Base-by-base conservation (phyloP, 2,797 vertebrate genomes). In the Hybognathus amarus region DNA sequence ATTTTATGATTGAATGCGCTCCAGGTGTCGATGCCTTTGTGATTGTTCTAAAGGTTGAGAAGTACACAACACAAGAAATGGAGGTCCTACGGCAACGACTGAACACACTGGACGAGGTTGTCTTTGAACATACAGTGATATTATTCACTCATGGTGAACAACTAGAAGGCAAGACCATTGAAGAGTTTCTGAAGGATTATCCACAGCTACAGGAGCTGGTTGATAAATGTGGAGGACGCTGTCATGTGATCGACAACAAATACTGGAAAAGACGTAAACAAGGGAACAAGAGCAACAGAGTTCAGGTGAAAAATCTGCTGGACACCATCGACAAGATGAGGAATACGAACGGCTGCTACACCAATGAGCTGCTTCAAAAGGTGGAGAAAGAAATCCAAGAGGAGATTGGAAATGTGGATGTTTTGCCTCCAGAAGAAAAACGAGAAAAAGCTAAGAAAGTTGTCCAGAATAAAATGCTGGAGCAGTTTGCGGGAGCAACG, bases 241-340 rank as follows among this genome's bases (percentile, higher is more conserved):
- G 42, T 13, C 42, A 4, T 3, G 3, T 45, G 11, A 13, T 45
- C 42, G 11, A 45, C 42, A 45, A 45, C 42, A 45, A 13, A 45
- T 12, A 45, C 42, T 45, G 42, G 42, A 45, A 42, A 4, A 42
- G 3, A 42, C 11, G 42, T 12, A 42, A 42, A 42, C 42, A 4
- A 12, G 42, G 42, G 3, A 3, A 42, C 42, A 45, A 45, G 42
- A 45, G 42, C 40, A 42, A 42, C 40, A 42, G 9, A 42, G 40
- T 42, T 11, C 80, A 86, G 59, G 75, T 86, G 27, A 69, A 78
- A 20, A 64, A 79, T 36, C 68, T 86, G 13, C n/a, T 86, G 40
- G 22, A 83, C 5, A 83, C 77, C 54, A 74, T 83, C 40, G 76
- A 83, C 36, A 7, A 20, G 22, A 86, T 83, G 77, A 69, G 68